Evolutionary conservation across 2,113 vertebrate genomes (phyloP), one percentile per base, ranked within the genome.

Genomic region (Odontophorus gujanensis): DNA sequence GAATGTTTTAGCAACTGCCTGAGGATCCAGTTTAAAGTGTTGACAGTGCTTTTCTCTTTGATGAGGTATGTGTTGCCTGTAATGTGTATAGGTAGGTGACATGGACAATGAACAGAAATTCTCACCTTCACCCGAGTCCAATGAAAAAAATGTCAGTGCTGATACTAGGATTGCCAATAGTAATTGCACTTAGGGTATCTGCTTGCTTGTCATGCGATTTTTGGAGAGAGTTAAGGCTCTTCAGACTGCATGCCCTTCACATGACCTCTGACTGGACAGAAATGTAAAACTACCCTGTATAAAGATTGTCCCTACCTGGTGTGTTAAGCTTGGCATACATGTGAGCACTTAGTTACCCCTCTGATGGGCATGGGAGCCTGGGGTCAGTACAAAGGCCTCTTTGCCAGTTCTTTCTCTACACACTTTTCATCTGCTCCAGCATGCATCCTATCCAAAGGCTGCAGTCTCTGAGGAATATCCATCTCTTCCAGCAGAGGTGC

Each of bases 101-200:
- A 57, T 22, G 43, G 48, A 92, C 82, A 91, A 36, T 72, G 43
- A 95, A 68, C 76, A 92, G 91, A 83, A 78, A 57, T 24, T 66
- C 36, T 91, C 25, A 66, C 38, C 47, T 93, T 95, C 36, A 30
- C 81, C 28, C 15, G 4, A 78, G 66, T 90, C 79, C 43, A 78
- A 61, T 72, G 65, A 83, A 85, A 74, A 67, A 92, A 85, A 77
- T 66, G 30, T 81, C 36, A 57, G 34, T 67, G 76, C 42, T 74
- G 57, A 30, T 85, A 66, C 24, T 92, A 63, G 66, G 45, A n/a
- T 80, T 94, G 79, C 36, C 76, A 88, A 0, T 43, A 74, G 48
- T 73, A 94, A 40, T 85, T 78, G 34, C 43, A 28, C 2, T 3
- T 36, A 22, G 0, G 40, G 26, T 68, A 81, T 55, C 77, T 90